Base-by-base conservation (phyloP, 1,140 invertebrate species). In the Drosophila carrolli region DNA sequence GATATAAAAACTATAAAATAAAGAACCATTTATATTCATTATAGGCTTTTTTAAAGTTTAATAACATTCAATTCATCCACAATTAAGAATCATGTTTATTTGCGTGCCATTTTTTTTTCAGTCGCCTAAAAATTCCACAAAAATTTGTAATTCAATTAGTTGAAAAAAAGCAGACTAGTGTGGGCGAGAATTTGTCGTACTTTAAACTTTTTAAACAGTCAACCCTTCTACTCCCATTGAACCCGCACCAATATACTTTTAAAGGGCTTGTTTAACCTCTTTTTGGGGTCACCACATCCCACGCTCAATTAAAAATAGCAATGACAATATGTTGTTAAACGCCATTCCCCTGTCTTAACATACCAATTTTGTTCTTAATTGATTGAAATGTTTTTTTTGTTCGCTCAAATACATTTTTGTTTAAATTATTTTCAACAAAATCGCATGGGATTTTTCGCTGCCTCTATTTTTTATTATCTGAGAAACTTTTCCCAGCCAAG, bases 141-240 rank as follows among this genome's bases (percentile, higher is more conserved):
- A 32, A 60, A 41, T 47, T n/a, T 51, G 38, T 75, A 56, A 75
- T 75, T 75, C 38, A 75, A 75, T 75, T 75, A 75, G 23, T 1
- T 29, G 14, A 41, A 4, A 29, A 55, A 55, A 54, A 38, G 7
- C 27, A 50, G 48, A 46, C 14, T 11, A 5, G 27, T 37, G 68
- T 53, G 48, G 48, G 65, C 35, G 63, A 23, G 44, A 40, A 40
- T 65, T 51, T 63, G 56, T 63, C 71, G 72, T 71, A 55, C 57
- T 44, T 37, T 74, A 35, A 32, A 53, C 23, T 73, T 41, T 61
- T 54, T 37, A 47, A 50, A 50, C 57, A 29, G 40, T 10, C 41
- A 4, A 19, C 13, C 11, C 46, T 16, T 13, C 37, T 40, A 35
- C 8, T 56, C 55, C 70, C 35, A 32, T 32, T 14, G 38, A n/a